phyloP scores from a whole-genome alignment of 1,140 invertebrate genomes.

The Leptinotarsa texana region DNA sequence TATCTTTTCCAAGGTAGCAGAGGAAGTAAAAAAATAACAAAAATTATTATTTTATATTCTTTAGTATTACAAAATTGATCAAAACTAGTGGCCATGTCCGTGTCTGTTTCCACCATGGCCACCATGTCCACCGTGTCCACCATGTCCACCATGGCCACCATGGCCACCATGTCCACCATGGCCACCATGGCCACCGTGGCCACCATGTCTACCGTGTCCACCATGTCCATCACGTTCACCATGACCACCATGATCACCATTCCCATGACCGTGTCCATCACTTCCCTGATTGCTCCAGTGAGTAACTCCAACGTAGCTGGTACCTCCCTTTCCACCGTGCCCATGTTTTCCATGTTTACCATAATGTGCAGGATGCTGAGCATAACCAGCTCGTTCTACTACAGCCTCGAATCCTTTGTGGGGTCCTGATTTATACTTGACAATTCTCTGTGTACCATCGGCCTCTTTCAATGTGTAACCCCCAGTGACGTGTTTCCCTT shows the following conservation, averaged over 20 bases:
- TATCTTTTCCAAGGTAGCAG: too few relatives aligned
- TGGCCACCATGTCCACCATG: not conserved
- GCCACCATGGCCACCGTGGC: conserved; percentile 25
- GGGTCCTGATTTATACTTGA: conserved; percentile 56
- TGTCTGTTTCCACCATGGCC: too few relatives aligned
- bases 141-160: not conserved
- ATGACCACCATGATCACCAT: conserved; percentile 12
- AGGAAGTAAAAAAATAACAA: too few relatives aligned
- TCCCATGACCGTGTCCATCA: conserved; percentile 4
- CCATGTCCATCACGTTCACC: conserved; percentile 29
- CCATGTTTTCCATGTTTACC: conserved; percentile 18
- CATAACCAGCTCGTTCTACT: conserved; percentile 31
- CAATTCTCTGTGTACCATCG: conserved; percentile 55
- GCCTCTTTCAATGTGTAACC: conserved; percentile 56
- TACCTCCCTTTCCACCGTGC: conserved; percentile 29
- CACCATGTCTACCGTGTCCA: conserved; percentile 28
- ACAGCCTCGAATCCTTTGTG: conserved; percentile 52
- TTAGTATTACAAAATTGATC: too few relatives aligned
- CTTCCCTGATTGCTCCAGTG: conserved; percentile 32
- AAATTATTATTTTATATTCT: too few relatives aligned
- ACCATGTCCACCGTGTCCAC: not conserved
- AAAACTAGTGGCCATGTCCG: too few relatives aligned
- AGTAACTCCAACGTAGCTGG: conserved; percentile 35
- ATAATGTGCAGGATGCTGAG: conserved; percentile 2
- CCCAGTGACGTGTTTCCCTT: conserved; percentile 56